Conservation (phyloP, 1,140 invertebrate species). For the Bathynomus jamesi region DNA sequence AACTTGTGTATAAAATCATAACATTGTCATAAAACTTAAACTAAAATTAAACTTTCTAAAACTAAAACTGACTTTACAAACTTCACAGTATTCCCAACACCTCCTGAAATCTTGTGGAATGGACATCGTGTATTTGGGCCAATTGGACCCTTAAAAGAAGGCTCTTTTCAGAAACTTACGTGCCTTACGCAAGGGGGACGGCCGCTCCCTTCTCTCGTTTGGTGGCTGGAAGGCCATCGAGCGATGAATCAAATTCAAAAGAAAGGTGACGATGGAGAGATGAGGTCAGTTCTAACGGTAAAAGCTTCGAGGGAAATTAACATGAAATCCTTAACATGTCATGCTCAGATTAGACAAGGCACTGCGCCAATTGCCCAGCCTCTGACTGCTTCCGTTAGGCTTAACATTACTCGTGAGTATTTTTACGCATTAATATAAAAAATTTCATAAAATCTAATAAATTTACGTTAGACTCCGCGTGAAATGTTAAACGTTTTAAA, state of each 20-base stretch:
- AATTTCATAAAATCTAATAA: background rate
- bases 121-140: background rate
- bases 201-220: background rate
- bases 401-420: conserved; percentile 15
- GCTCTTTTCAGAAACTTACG: background rate
- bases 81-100: background rate
- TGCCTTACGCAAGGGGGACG: background rate
- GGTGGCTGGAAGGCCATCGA: background rate
- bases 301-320: background rate
- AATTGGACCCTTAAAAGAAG: background rate
- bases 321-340: background rate
- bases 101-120: background rate
- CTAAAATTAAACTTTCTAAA: too few species aligned
- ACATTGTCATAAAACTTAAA: too few species aligned
- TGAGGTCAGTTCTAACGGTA: background rate
- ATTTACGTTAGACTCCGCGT: too few species aligned
- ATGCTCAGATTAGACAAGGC: background rate
- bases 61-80: too few species aligned
- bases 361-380: background rate
- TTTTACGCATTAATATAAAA: background rate
- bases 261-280: background rate
- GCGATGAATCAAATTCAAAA: background rate
- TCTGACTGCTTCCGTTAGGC: conserved; percentile 6
- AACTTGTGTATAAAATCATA: too few species aligned
- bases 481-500: too few species aligned